Evolutionary conservation across 2,888 invertebrate genomes (phyloP), one percentile per base, ranked within the genome.

Genomic region (Pilophorus perplexus): DNA sequence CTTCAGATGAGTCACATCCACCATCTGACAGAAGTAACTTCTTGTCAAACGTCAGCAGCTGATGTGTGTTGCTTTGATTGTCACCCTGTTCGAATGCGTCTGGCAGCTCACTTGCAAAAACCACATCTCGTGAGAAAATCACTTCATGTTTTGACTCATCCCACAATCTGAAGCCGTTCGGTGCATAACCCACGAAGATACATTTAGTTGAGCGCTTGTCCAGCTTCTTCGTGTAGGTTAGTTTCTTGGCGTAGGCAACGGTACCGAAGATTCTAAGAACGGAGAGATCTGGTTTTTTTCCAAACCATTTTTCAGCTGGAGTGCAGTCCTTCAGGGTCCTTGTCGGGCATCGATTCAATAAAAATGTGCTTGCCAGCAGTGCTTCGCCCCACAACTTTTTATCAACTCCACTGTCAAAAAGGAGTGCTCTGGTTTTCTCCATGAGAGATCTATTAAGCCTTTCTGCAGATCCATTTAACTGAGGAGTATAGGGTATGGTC

Each of bases 181-280:
- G 20, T 3, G 54, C n/a, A 28, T 64, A 64, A 1, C 62, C 67
- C 16, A 67, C 46, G 22, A 52, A 64, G 1, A 64, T 18, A n/a
- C 28, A 64, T 37, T 55, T 33, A 2, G 10, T 5, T 1, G 55
- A 44, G 8, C 44, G 44, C 44, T 44, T 44, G 8, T 44, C 44
- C 5, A 44, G 44, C n/a, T 44, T 44, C 44, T 44, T 44, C 8
- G 44, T 44, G 14, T 44, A 44, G 44, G 44, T 44, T 6, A 50
- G 50, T 22, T 50, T 50, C 16, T 18, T 50, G 6, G 37, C 40
- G n/a, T 55, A 64, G 3, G 22, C 33, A n/a, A 12, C 20, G 2
- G 37, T 20, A 2, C 64, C 64, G 37, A 64, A 64, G 14, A 64
- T 50, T 20, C 23, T 18, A 10, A 57, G 57, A 1, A 6, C 2